Evolutionary conservation across 2,113 vertebrate species (phyloP), one percentile per base, ranked within the genome.

Genomic region (Campylomormyrus numenius): DNA sequence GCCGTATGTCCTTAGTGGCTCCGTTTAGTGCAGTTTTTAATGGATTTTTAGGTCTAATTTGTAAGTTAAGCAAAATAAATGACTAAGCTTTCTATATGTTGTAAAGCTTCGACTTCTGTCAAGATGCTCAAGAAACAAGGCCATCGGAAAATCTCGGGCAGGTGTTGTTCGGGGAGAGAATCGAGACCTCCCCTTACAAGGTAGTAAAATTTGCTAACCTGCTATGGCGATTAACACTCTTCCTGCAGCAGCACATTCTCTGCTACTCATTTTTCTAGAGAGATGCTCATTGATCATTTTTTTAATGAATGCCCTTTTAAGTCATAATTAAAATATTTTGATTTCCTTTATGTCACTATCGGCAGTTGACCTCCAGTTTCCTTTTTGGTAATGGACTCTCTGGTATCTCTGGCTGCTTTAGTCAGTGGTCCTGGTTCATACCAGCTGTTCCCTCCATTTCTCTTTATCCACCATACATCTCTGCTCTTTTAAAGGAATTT

Each of bases 141-240:
- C 98, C 98, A 0, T 98, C 98, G 88, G 98, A 99, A 95, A 99
- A 99, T 94, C 97, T 99, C 88, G 98, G 98, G 52, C 98, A 99
- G 92, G 98, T 99, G 3, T 95, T 99, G 88, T 99, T 99, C 89
- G 98, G 98, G 85, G 98, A 99, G 93, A 96, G 98, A 94, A 99
- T 99, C 92, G 98, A 99, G 92, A 97, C 98, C 0, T 99, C 98
- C 48, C 98, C 98, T 6, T 99, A 99, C 94, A 98, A 97, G 97
- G 98, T 99, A 89, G 21, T 91, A 90, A 49, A 84, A 39, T 88
- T 88, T 52, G 42, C 35, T 49, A 17, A 50, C 27, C 27, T 80
- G 39, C 53, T 53, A 5, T 84, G 88, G 1, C 2, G 10, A 15
- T 42, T 88, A 62, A 66, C 31, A 0, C 7, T 49, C 49, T 24